These are phyloP conservation scores for Nasonia oneida DNA, from an alignment of 2,888 invertebrate species.

Conservation along the genomic window DNA sequence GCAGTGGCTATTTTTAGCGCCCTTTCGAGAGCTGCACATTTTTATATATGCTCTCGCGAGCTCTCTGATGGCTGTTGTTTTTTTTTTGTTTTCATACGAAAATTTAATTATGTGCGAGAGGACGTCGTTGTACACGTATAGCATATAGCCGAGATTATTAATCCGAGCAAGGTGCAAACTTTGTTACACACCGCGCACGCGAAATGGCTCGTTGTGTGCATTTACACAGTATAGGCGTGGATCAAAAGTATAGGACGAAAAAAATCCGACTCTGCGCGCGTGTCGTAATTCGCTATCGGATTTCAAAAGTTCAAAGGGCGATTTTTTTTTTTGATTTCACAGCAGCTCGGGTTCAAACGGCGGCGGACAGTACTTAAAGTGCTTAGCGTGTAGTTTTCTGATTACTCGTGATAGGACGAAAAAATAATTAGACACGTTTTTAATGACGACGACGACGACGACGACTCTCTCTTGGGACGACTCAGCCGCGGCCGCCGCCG, in stretches of 20 bases:
- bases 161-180: background rate
- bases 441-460: constrained; percentile 21
- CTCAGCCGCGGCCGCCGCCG: background rate
- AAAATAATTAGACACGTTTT: constrained; percentile 52
- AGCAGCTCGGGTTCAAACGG: background rate
- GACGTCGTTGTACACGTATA: background rate
- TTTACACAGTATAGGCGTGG: too few species aligned
- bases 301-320: background rate
- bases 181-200: background rate
- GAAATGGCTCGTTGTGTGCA: background rate
- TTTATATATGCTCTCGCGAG: background rate
- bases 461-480: background rate
- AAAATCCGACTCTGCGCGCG: background rate
- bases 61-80: background rate
- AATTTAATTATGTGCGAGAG: background rate
- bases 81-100: background rate
- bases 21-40: background rate
- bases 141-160: background rate
- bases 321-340: background rate
- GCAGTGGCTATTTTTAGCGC: background rate
- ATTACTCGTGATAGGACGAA: constrained; percentile 2
- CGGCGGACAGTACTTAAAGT: background rate
- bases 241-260: background rate
- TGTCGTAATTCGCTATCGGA: background rate
- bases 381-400: constrained; percentile 9